Conservation (phyloP, 1,140 invertebrate species). For the Nixonia krombeini region DNA sequence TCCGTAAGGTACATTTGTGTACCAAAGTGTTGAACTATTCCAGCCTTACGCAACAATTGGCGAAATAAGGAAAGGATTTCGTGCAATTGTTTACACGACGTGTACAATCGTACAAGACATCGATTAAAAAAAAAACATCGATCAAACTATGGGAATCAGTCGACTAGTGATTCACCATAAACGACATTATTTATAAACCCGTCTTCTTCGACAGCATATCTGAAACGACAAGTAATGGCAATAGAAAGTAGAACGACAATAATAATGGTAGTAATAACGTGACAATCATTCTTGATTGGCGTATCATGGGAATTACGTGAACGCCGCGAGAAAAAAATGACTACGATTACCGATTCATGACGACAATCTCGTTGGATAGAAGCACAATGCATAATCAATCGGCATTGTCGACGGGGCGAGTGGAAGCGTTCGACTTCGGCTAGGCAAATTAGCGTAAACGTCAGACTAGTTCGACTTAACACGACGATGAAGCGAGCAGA, state of each 20-base stretch:
- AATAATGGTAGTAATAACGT: too few relatives aligned
- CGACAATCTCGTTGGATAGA: conserved; percentile 16
- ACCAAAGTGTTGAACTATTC: conserved; percentile 16
- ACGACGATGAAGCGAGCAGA: conserved; percentile 58
- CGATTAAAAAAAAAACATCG: too few relatives aligned
- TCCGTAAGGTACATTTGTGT: conserved; percentile 17
- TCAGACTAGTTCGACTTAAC: conserved; percentile 52
- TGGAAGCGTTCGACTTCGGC: conserved; percentile 43
- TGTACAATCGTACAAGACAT: too few relatives aligned
- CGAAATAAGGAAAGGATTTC: conserved; percentile 18
- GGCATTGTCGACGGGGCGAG: conserved; percentile 37
- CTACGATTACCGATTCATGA: conserved; percentile 23
- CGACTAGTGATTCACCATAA: too few relatives aligned
- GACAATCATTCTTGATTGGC: too few relatives aligned
- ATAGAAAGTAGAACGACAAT: too few relatives aligned
- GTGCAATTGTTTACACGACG: too few relatives aligned
- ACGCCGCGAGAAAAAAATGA: conserved; percentile 20
- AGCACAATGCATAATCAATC: conserved; percentile 55
- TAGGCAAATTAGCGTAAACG: conserved; percentile 55
- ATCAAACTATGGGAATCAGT: too few relatives aligned
- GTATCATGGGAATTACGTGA: too few relatives aligned
- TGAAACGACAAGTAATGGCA: too few relatives aligned
- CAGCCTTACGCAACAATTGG: conserved; percentile 29
- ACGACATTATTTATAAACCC: too few relatives aligned
- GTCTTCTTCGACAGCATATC: too few relatives aligned